Base-by-base conservation (phyloP, 2,888 invertebrate genomes). In the Pinctada fucata region DNA sequence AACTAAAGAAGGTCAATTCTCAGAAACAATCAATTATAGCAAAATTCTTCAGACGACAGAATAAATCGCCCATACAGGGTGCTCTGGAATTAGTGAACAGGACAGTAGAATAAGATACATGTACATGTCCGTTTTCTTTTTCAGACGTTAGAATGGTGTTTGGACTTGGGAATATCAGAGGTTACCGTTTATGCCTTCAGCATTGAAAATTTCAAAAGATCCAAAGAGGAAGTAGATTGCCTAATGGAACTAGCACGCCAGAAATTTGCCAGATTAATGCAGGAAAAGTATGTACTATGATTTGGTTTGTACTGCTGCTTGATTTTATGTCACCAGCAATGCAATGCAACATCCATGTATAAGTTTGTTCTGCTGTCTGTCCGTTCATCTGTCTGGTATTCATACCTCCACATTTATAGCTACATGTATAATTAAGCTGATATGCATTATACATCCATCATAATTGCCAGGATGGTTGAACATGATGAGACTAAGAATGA, bases 181-280 rank as follows among this genome's bases (percentile, higher is more conserved):
- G 97, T 99, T 0, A 99, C 99, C 5, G 97, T 99, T 0, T 99
- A 99, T 93, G 99, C 99, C 58, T 99, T 99, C 92, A 99, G 99
- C 92, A 99, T 99, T 91, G 99, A 99, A 93, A 99, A 99, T 93
- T 99, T 99, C 91, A 99, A 99, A 92, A 94, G 99, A 76, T 95
- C 95, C 77, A 93, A 95, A 89, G 96, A 97, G 75, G 99, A 99
- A 94, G 98, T 99, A 0, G 95, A 96, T 86, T 95, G 95, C 8
- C 94, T 99, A 58, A 96, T 99, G 95, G 94, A 96, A 83, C 93
- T 99, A 80, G 97, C 98, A 0, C 94, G 95, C 83, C 95, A 97
- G 84, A 99, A 99, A 92, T 97, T 98, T 91, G 92, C 94, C 84
- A 94, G 94, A 85, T 93, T 99, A 52, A 91, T 99, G 69, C 94